phyloP scores from a whole-genome alignment of 2,797 vertebrate species.

The Sternotherus odoratus region DNA sequence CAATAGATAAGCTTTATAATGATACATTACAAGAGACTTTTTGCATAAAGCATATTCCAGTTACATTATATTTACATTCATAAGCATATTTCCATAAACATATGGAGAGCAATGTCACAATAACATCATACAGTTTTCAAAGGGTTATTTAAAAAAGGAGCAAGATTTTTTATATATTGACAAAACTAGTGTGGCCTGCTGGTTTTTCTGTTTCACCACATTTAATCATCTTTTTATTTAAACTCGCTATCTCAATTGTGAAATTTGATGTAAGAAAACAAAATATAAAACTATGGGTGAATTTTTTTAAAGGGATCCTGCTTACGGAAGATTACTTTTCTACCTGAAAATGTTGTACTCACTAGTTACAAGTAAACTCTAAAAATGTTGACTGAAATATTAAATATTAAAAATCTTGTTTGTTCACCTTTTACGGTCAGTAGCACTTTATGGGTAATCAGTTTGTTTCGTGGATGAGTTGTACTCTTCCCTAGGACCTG shows the following conservation, averaged over 20 bases:
- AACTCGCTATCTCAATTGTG: background rate
- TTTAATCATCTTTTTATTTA: background rate
- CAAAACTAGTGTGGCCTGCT: background rate
- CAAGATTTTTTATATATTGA: background rate
- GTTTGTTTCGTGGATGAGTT: background rate
- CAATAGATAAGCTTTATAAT: no score
- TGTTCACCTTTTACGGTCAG: background rate
- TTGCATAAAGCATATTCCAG: no score
- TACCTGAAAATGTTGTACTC: background rate
- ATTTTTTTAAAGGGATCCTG: background rate
- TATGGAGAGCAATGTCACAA: no score
- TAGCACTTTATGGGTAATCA: no score
- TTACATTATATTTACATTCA: no score
- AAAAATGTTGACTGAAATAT: background rate
- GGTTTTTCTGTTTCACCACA: background rate
- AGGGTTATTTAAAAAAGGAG: background rate
- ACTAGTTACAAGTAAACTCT: background rate
- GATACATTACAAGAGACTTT: no score
- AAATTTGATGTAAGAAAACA: background rate
- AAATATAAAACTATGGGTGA: background rate
- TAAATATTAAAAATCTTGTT: background rate
- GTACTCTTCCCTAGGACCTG: background rate
- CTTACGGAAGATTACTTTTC: no score
- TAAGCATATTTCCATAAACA: no score
- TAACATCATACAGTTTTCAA: background rate